Percentiles rank a stretch among this genome's conserved stretches.
phyloP scores from a whole-genome alignment of 2,797 vertebrate species.

The Etheostoma perlongum region DNA sequence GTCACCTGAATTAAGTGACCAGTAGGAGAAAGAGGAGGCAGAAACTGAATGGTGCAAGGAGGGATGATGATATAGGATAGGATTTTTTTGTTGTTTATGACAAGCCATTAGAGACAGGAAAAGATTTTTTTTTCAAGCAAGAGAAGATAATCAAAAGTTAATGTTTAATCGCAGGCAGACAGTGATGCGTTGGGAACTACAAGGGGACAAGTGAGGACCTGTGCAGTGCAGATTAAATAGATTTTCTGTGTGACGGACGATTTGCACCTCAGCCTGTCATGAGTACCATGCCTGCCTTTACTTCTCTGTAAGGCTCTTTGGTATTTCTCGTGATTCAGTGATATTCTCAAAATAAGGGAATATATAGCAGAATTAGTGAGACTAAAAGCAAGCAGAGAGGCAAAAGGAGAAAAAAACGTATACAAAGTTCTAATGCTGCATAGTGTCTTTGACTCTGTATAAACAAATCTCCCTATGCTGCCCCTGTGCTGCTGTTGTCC shows the following conservation, averaged over 20 bases:
- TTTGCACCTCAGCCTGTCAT: conserved; percentile 1
- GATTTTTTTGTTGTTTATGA: background rate
- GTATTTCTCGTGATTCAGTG: conserved; percentile 7
- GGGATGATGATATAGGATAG: background rate
- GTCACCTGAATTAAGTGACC: conserved; percentile 1
- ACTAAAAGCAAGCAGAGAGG: background rate
- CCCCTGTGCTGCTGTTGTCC: conserved; percentile 37
- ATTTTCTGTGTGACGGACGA: background rate
- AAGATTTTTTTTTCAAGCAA: background rate
- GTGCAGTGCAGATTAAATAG: conserved; percentile 36
- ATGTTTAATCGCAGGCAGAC: conserved; percentile 1
- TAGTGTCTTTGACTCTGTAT: conserved; percentile 35
- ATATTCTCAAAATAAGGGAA: background rate
- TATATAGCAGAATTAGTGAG: background rate
- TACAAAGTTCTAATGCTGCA: conserved; percentile 18
- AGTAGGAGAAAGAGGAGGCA: background rate
- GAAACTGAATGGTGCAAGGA: background rate
- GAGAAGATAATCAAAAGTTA: background rate
- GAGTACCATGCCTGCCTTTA: conserved; percentile 8
- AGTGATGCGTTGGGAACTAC: background rate
- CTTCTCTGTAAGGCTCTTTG: conserved; percentile 10
- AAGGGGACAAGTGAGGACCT: conserved; percentile 40
- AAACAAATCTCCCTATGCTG: conserved; percentile 24
- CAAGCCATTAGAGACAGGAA: background rate
- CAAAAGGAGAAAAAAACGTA: background rate